A percentile compares a stretch with the other conserved stretches of the same genome.
These are phyloP conservation scores for Pseudoatta argentina DNA, from an alignment of 1,140 invertebrate species.

Conservation along the genomic window DNA sequence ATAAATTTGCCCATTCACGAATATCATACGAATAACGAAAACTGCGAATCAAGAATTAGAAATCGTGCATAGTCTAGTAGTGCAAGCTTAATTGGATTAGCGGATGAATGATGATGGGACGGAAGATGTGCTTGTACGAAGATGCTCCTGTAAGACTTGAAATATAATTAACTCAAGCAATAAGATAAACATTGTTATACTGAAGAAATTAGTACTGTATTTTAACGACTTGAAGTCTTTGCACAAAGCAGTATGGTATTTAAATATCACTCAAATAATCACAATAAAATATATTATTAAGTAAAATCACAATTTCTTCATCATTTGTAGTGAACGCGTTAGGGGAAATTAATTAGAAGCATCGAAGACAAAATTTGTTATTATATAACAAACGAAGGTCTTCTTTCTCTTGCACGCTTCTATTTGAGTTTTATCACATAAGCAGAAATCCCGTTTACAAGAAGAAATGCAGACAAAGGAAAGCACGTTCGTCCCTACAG, in stretches of 20 bases:
- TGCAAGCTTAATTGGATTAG: not conserved
- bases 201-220: conserved; percentile 66
- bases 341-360: conserved; percentile 67
- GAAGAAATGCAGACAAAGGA: conserved; percentile 68
- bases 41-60: not conserved
- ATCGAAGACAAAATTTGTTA: conserved; percentile 66
- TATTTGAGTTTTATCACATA: conserved; percentile 64
- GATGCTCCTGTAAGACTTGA: conserved; percentile 12
- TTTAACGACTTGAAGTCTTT: conserved; percentile 66
- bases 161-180: conserved; percentile 45
- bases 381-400: conserved; percentile 56
- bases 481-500: conserved; percentile 59
- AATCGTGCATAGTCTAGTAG: not conserved
- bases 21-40: not conserved
- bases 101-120: not conserved
- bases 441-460: conserved; percentile 59
- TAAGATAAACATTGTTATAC: conserved; percentile 61
- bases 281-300: conserved; percentile 70
- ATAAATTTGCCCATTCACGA: not conserved
- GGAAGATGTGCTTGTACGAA: conserved; percentile 12
- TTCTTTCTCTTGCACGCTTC: conserved; percentile 66
- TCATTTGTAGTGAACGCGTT: conserved; percentile 64
- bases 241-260: conserved; percentile 64
- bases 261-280: conserved; percentile 63
- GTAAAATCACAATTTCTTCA: conserved; percentile 72